Evolutionary conservation across 2,888 invertebrate species (phyloP), one percentile per base, ranked within the genome.

Genomic region (Cosmia trapezina): DNA sequence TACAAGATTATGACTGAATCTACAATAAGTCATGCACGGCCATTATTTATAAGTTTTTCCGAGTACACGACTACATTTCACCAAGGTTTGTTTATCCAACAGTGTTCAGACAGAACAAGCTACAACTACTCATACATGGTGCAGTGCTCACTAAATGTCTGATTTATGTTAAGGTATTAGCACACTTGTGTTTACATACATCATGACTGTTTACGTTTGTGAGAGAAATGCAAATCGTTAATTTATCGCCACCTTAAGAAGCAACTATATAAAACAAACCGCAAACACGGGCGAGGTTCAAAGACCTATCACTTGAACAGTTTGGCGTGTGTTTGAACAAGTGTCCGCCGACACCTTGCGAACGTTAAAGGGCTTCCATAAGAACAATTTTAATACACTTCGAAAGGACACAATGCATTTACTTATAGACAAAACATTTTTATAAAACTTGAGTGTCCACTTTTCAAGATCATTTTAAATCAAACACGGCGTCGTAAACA

Each of bases 201-300:
- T 92, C 92, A 92, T 85, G 84, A 88, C 82, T 93, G 93, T 94
- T 95, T 94, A 94, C 93, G 87, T 91, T 92, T 86, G 87, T 90
- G 84, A 90, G 91, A 90, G 93, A 93, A 92, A 94, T 94, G 95
- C 94, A 94, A 95, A 95, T 95, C 94, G 94, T 93, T 95, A 95
- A 95, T 95, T 94, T 94, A 95, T 95, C 94, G 91, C 94, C 94
- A 93, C 93, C 93, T 94, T 93, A 91, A 93, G 93, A 90, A 92
- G 93, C 91, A 90, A 93, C 93, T 93, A 94, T 95, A 94, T 95
- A 93, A 94, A 94, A 92, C 92, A 91, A 92, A 94, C 93, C 92
- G 93, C 95, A 95, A 95, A 95, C 94, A 95, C 86, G 87, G 87
- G 79, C 78, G 88, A 87, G 90, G 96, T 94, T 96, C 95, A 96